Base-by-base conservation (phyloP, 2,797 vertebrate genomes). In the Anas bahamensis region DNA sequence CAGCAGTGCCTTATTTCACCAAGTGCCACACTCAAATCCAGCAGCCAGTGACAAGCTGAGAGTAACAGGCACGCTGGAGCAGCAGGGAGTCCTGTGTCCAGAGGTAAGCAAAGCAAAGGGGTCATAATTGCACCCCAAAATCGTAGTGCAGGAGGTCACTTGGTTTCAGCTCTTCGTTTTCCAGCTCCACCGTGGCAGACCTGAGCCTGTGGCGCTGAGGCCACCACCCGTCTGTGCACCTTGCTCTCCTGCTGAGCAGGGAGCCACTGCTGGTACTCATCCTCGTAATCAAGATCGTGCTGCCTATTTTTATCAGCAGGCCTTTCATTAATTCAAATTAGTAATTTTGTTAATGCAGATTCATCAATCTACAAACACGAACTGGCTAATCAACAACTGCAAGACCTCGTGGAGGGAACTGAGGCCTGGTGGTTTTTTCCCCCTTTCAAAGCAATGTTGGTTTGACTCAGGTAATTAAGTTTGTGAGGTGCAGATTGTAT, bases 141-240 rank as follows among this genome's bases (percentile, higher is more conserved):
- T 13, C 11, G 13, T 13, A 3, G 12, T 5, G 3, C 42, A 44
- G 63, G 35, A 56, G 35, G 39, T 31, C 16, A 1, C 56, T 61
- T 42, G 26, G 22, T 61, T 72, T 29, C 42, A 63, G 10, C 11
- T 63, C 46, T 50, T 55, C 11, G 10, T 33, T 35, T 24, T 24
- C 63, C 42, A 46, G 24, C 37, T 61, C 35, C 10, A 5, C 0
- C 0, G 28, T 55, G 37, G 19, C 24, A 5, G 28, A 28, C 4
- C 0, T 2, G 6, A 28, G 13, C 10, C 26, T 48, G 15, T 2
- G 11, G 48, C 12, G 13, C 52, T 26, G 5, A 50, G 70, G 70
- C 19, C 12, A 5, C 6, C 22, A 26, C 19, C 7, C 5, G 2
- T 31, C 17, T 42, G 14, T 74, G 61, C 14, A 26, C 22, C 1